Percentiles rank a stretch among this genome's conserved stretches.
Evolutionary conservation across 2,113 vertebrate genomes (phyloP).

Genomic region (Pardalotus punctatus): DNA sequence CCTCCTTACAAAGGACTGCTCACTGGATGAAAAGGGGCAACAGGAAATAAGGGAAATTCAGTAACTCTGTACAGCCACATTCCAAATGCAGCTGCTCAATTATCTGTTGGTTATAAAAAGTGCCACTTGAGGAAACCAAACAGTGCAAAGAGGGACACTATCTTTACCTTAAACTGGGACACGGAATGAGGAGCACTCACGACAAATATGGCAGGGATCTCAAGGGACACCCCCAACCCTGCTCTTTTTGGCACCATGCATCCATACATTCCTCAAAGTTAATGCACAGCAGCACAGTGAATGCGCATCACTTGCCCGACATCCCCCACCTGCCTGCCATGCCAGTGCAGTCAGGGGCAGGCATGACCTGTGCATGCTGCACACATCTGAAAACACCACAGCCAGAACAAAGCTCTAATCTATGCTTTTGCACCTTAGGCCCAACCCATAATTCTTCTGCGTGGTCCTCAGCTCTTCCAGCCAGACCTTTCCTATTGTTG

Average conservation of each 20-base stretch:
- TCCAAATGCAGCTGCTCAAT: slow-evolving; percentile 8
- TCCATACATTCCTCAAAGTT: background rate
- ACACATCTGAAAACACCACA: background rate
- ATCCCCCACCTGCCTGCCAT: background rate
- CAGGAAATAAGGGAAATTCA: background rate
- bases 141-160: background rate
- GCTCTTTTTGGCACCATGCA: background rate
- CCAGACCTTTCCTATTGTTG: background rate
- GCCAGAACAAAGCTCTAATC: background rate
- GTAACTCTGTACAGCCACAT: background rate
- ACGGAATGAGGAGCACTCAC: fast-evolving
- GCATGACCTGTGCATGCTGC: background rate
- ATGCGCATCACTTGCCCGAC: background rate
- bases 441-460: background rate
- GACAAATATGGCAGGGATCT: background rate
- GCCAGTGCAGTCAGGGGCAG: background rate
- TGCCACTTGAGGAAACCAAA: background rate
- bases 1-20: background rate
- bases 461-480: background rate
- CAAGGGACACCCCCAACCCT: background rate
- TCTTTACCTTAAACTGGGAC: background rate
- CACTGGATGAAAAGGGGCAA: background rate
- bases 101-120: slow-evolving; percentile 3
- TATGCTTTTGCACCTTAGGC: background rate
- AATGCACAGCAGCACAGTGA: background rate